A percentile compares a stretch with the other conserved stretches of the same genome.
Conservation (phyloP, 2,797 vertebrate genomes). For the Otus scops region DNA sequence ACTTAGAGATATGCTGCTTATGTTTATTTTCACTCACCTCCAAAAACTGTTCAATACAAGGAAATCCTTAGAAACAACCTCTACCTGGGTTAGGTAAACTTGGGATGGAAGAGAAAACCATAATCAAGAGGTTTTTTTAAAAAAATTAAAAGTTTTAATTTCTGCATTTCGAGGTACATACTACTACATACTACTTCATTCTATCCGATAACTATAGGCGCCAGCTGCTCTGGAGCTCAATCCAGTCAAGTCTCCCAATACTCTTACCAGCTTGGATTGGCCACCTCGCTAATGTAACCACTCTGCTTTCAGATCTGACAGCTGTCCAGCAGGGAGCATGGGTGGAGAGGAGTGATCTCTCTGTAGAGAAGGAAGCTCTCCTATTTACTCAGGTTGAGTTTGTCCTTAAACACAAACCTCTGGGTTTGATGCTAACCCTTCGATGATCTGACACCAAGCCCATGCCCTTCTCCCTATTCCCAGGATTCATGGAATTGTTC, state of each 20-base stretch:
- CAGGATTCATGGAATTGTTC: not conserved
- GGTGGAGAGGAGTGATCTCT: not conserved
- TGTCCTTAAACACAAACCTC: not conserved
- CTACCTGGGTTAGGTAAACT: not conserved
- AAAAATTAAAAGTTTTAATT: not conserved
- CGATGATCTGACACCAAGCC: not conserved
- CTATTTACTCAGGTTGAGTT: not conserved
- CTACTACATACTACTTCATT: not conserved
- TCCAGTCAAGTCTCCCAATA: not conserved
- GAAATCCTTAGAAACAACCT: not conserved
- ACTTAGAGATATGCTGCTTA: not conserved
- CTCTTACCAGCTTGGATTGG: not conserved
- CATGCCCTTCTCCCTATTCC: rapidly evolving
- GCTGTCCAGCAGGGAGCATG: not conserved
- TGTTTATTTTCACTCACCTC: not conserved
- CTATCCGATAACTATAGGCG: not conserved
- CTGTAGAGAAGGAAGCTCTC: not conserved
- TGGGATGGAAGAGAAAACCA: not conserved
- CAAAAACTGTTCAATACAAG: not conserved
- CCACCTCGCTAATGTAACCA: not conserved
- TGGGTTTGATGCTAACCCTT: not conserved
- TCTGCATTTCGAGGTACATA: not conserved
- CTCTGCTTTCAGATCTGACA: not conserved
- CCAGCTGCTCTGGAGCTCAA: not conserved
- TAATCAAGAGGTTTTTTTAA: not conserved